phyloP scores from a whole-genome alignment of 1,140 invertebrate genomes.

The Akabosia matsudoensis region DNA sequence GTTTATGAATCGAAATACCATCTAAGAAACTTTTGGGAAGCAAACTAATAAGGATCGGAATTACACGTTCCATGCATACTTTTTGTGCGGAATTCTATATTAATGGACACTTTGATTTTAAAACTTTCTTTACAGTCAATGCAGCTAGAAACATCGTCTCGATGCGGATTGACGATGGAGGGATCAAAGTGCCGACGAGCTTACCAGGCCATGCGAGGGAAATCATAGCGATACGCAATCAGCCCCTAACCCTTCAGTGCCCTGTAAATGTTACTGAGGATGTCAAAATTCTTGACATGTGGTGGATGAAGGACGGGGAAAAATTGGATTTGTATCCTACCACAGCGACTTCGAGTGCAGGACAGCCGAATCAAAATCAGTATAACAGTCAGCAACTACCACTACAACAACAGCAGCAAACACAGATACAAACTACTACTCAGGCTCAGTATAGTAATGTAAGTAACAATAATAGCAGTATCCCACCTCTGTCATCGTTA shows the following conservation, averaged over 20 bases:
- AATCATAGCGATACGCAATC: slow-evolving; percentile 31
- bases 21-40: no score
- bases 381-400: background rate
- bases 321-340: slow-evolving; percentile 30
- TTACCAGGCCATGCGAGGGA: slow-evolving; percentile 10
- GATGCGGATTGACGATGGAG: slow-evolving; percentile 31
- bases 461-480: no score
- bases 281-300: slow-evolving; percentile 28
- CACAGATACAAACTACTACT: slow-evolving; percentile 25
- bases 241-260: slow-evolving; percentile 31
- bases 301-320: slow-evolving; percentile 44
- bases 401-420: slow-evolving; percentile 19
- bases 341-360: background rate
- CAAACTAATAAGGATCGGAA: no score
- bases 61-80: no score
- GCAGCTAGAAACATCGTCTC: background rate
- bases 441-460: background rate
- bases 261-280: slow-evolving; percentile 27
- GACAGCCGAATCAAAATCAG: no score
- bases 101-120: background rate
- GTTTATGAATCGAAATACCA: no score
- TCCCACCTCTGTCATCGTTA: no score
- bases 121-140: background rate
- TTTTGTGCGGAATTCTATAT: no score
- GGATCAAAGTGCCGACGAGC: slow-evolving; percentile 23